A percentile compares a stretch with the other conserved stretches of the same genome.
phyloP scores from a whole-genome alignment of 2,888 invertebrate genomes.

The Tetrapedia diversipes region DNA sequence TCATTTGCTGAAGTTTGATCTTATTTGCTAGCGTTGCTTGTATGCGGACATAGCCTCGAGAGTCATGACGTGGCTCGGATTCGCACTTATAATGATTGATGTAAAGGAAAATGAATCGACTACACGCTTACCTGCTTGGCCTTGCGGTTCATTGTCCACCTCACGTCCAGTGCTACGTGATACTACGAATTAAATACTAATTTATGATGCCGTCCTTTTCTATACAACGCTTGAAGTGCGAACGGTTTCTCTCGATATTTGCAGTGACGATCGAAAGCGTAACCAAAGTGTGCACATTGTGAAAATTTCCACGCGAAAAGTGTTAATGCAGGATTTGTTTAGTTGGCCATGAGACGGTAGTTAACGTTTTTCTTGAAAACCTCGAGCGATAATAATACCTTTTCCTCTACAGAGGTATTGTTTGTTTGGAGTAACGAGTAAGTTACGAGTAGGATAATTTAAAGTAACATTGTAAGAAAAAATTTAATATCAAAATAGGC shows the following conservation, averaged over 20 bases:
- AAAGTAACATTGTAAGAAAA: too few relatives aligned
- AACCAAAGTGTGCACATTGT: background rate
- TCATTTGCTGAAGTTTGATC: conserved; percentile 75
- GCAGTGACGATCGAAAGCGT: conserved; percentile 19
- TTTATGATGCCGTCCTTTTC: conserved; percentile 21
- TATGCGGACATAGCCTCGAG: conserved; percentile 64
- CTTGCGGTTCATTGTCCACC: conserved; percentile 74
- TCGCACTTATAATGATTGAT: conserved; percentile 58
- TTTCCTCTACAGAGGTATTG: too few relatives aligned
- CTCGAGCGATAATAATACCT: too few relatives aligned
- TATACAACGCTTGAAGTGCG: background rate
- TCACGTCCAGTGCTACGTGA: conserved; percentile 61
- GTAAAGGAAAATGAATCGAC: conserved; percentile 72
- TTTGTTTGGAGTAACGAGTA: too few relatives aligned
- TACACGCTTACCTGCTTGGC: conserved; percentile 80
- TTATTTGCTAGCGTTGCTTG: conserved; percentile 75
- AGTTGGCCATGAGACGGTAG: too few relatives aligned
- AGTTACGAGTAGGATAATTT: too few relatives aligned
- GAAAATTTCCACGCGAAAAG: background rate
- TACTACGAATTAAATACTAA: conserved; percentile 39
- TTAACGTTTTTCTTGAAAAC: too few relatives aligned
- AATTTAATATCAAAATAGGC: too few relatives aligned
- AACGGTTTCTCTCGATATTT: background rate
- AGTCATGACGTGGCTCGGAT: conserved; percentile 50
- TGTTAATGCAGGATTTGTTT: background rate